Evolutionary conservation across 1,140 invertebrate genomes (phyloP), one percentile per base, ranked within the genome.

Genomic region (Popillia japonica): DNA sequence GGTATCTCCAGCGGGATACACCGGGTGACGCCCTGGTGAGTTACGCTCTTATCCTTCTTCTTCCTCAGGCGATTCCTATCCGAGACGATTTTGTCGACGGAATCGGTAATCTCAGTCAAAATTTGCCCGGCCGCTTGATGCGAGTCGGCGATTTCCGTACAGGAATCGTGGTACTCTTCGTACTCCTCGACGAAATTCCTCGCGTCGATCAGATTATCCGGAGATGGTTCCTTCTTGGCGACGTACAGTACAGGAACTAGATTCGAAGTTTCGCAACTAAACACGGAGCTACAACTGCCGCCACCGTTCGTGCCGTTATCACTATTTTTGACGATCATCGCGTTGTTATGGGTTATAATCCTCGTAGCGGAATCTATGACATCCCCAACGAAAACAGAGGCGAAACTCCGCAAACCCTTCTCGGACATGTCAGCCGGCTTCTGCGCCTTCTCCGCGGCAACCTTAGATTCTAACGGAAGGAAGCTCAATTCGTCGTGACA

Each of bases 181-280:
- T 86, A 86, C 41, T 86, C 84, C 75, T 86, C 86, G 14, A 85
- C 84, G 75, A 86, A 86, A 79, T 83, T 85, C 42, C 77, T 82
- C 14, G 84, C 86, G 74, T 85, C 82, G 14, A 86, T 78, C 10
- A 86, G 75, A 68, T 81, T 83, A 78, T 85, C 83, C 48, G 82
- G 80, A 4, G 84, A 81, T 0, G 83, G 80, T 27, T 83, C 78
- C 8, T 81, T 81, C 79, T 83, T 83, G 17, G 78, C 68, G 41
- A 80, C 79, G 72, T 78, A 78, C 22, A 82, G 73, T 0, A 81
- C 78, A 14, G 79, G 80, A 42, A 76, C 76, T 34, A 78, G 34
- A 22, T 78, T 76, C 42, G 42, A 61, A 20, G 23, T 80, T 10
- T 79, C 79, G 23, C 55, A 77, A 27, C 59, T 22, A 20, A 77